phyloP scores from a whole-genome alignment of 2,113 vertebrate genomes.

The Bambusicola thoracicus region DNA sequence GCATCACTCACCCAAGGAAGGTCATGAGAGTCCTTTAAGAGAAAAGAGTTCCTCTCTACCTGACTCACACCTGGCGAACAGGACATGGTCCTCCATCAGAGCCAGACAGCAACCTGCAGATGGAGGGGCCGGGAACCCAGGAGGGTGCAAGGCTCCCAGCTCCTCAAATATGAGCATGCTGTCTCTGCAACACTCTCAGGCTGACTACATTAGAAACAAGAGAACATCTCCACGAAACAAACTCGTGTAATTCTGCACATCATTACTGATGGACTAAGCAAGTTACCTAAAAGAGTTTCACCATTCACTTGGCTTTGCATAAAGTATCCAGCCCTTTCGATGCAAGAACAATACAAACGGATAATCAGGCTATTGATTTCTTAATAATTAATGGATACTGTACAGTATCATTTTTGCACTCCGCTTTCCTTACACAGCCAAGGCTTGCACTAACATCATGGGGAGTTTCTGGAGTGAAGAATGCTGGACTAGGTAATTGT shows the following conservation, averaged over 20 bases:
- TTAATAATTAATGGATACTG: constrained; percentile 65
- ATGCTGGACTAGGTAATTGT: constrained; percentile 40
- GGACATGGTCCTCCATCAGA: background rate
- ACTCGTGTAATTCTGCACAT: constrained; percentile 4
- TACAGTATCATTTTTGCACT: constrained; percentile 40
- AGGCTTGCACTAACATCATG: constrained; percentile 44
- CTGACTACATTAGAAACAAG: constrained; percentile 40
- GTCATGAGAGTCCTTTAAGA: constrained; percentile 20
- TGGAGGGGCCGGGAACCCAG: background rate
- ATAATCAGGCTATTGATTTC: constrained; percentile 67
- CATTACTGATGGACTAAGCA: background rate
- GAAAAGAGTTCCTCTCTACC: background rate
- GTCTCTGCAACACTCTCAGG: background rate
- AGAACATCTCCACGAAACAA: constrained; percentile 25
- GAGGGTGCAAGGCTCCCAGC: background rate
- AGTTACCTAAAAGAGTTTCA: background rate
- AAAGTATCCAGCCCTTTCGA: background rate
- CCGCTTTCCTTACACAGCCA: constrained; percentile 55
- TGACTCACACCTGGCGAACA: background rate
- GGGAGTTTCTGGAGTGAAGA: constrained; percentile 71
- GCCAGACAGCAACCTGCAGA: background rate
- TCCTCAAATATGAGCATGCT: constrained; percentile 11
- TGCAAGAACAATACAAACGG: constrained; percentile 37
- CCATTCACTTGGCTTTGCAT: background rate
- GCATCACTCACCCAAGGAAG: constrained; percentile 58